A percentile compares a stretch with the other conserved stretches of the same genome.
Conservation (phyloP, 2,113 vertebrate genomes). For the Furnarius figulus region DNA sequence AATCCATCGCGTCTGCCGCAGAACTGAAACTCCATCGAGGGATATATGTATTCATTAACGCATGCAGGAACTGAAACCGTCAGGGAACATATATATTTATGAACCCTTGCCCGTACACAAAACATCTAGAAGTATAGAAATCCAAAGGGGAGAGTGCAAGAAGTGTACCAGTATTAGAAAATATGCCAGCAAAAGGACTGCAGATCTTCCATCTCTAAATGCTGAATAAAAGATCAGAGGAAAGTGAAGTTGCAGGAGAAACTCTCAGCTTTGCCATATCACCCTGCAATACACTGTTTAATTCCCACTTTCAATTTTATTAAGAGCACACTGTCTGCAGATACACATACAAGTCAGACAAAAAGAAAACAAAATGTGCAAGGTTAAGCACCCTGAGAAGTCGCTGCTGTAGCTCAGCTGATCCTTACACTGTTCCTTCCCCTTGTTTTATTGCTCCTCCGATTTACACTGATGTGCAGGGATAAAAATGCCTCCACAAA, state of each 20-base stretch:
- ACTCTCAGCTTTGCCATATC: background rate
- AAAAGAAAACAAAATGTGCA: background rate
- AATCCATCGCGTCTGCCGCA: slow-evolving; percentile 8
- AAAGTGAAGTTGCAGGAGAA: background rate
- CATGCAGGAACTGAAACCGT: background rate
- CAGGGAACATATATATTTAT: slow-evolving; percentile 34
- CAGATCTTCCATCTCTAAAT: background rate
- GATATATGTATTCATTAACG: slow-evolving; percentile 6
- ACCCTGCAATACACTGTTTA: background rate
- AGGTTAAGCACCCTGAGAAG: background rate
- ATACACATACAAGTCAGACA: background rate
- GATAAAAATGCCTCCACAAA: background rate
- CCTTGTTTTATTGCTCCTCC: background rate
- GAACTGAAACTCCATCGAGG: slow-evolving; percentile 22
- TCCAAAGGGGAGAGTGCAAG: background rate
- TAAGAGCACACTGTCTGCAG: background rate
- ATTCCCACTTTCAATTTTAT: background rate
- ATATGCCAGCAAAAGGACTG: background rate
- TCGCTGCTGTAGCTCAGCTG: background rate
- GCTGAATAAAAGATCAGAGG: background rate
- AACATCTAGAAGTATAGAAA: background rate
- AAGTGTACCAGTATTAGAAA: background rate
- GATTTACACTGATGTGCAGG: background rate
- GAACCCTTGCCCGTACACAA: background rate
- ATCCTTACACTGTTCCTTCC: background rate